phyloP scores from a whole-genome alignment of 2,888 invertebrate genomes.

The Hyles lineata region DNA sequence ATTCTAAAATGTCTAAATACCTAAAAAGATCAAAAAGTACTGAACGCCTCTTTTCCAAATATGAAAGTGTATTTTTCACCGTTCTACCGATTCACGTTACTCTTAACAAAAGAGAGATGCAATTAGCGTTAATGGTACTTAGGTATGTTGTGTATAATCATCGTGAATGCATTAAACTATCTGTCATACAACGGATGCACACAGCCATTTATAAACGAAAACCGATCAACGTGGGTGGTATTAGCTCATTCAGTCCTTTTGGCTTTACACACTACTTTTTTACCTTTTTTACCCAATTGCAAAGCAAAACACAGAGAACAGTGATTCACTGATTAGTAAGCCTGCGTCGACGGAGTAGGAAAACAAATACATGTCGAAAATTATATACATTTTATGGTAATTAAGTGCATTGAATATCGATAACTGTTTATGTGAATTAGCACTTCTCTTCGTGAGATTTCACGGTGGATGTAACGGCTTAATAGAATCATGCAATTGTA shows the following conservation, averaged over 20 bases:
- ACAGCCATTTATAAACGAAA: conserved; percentile 72
- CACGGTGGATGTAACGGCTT: background rate
- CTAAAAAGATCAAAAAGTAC: too few relatives aligned
- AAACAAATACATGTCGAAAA: background rate
- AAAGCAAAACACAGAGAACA: background rate
- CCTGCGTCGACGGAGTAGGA: background rate
- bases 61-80: background rate
- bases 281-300: conserved; percentile 12
- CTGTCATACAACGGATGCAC: conserved; percentile 70
- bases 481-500: background rate
- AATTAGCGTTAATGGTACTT: conserved; percentile 6
- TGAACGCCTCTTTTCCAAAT: background rate
- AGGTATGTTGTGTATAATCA: conserved; percentile 50
- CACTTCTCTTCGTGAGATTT: conserved; percentile 6
- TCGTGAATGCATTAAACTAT: conserved; percentile 67
- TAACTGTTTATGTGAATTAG: conserved; percentile 5
- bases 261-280: background rate
- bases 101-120: conserved; percentile 3
- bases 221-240: conserved; percentile 70
- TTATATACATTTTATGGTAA: conserved; percentile 12
- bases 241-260: conserved; percentile 46
- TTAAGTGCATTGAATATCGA: background rate
- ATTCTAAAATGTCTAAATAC: too few relatives aligned
- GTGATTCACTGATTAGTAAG: conserved; percentile 15
- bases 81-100: background rate